Evolutionary conservation across 1,140 invertebrate genomes (phyloP), one percentile per base, ranked within the genome.

Genomic region (Hyposmocoma kahamanoa): DNA sequence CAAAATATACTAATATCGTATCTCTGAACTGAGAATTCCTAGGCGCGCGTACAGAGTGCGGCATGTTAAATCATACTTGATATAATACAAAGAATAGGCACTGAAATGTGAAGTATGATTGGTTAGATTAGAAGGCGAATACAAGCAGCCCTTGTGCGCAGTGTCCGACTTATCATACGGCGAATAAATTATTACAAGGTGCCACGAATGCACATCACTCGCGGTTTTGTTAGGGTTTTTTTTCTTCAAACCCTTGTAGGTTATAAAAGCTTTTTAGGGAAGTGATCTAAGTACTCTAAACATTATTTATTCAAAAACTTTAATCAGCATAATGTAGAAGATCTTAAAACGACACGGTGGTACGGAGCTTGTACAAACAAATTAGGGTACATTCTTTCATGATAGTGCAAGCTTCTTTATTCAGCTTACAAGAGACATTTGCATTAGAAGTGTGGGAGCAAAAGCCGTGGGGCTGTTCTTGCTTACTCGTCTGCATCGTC

Each of bases 401-500:
- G n/a, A n/a, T n/a, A n/a, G n/a, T n/a, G n/a, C n/a, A n/a, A n/a
- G n/a, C n/a, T n/a, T n/a, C 41, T 22, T 17, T 20, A 50, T 53
- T 49, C 36, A 10, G 22, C 60, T 57, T 62, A 68, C 57, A 67
- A 43, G 41, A 75, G 73, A 60, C 56, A 64, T 72, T 5, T 26
- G 24, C 24, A 26, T 11, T 26, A 26, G 24, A 11, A 5, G 11
- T 26, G 24, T 26, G 24, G 5, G n/a, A n/a, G n/a, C n/a, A n/a
- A n/a, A 13, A n/a, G 30, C 62, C 60, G 68, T 61, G 50, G 13
- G 43, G 21, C 30, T 45, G 49, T 42, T 10, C 30, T 11, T 3
- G 48, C 42, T 81, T 65, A 81, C 58, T 84, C 81, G 39, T 84
- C 80, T 4, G 52, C 61, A 19, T 86, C 85, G 42, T 85, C 84